These are phyloP conservation scores for Picathartes gymnocephalus DNA, from an alignment of 2,113 vertebrate genomes.

Conservation along the genomic window DNA sequence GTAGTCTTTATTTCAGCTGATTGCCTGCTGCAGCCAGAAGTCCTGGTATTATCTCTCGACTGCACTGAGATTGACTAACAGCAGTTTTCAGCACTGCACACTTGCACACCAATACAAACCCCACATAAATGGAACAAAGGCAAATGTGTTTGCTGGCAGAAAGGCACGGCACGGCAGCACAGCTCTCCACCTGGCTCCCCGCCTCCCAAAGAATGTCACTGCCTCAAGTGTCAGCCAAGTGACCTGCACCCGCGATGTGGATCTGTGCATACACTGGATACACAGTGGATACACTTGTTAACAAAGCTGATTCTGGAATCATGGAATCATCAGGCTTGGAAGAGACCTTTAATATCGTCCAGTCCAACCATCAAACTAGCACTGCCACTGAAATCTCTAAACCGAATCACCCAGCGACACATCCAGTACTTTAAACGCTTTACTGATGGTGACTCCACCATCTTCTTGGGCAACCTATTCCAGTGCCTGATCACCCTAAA, in stretches of 20 bases:
- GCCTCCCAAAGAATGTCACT: fast-evolving
- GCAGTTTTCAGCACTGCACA: background rate
- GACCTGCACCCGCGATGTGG: fast-evolving
- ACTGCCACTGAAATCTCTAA: background rate
- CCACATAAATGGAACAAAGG: fast-evolving
- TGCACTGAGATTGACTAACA: background rate
- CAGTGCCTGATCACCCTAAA: background rate
- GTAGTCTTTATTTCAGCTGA: background rate
- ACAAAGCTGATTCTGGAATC: background rate
- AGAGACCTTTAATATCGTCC: background rate
- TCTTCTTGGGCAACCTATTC: background rate
- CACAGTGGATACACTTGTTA: background rate
- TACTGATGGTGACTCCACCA: background rate
- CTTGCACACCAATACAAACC: background rate
- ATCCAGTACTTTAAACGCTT: background rate
- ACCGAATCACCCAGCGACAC: background rate
- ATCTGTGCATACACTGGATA: background rate
- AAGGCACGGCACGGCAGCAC: background rate
- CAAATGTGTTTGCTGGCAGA: background rate
- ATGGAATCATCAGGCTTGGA: background rate
- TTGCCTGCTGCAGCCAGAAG: background rate
- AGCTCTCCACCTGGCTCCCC: background rate
- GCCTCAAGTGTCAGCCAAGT: fast-evolving
- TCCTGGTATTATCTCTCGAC: no score
- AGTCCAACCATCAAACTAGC: background rate